These are phyloP conservation scores for Caranx ignobilis DNA, from an alignment of 2,113 vertebrate genomes.

Conservation along the genomic window DNA sequence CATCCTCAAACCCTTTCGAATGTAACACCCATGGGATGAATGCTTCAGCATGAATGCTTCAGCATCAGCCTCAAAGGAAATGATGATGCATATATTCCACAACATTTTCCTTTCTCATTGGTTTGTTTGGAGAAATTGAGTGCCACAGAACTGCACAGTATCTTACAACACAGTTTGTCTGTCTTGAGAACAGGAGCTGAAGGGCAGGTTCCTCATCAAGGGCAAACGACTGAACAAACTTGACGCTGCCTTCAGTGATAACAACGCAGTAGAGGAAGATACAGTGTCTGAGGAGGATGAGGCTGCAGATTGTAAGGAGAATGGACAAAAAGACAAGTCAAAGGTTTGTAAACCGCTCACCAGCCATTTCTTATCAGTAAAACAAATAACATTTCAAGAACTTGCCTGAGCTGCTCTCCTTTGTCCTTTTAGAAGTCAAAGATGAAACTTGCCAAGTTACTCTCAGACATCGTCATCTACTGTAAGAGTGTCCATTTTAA, in stretches of 20 bases:
- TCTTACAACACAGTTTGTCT: constrained; percentile 2
- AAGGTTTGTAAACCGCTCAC: constrained; percentile 66
- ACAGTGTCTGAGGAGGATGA: constrained; percentile 97
- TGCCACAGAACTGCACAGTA: background rate
- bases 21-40: constrained; percentile 11
- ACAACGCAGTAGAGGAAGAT: constrained; percentile 82
- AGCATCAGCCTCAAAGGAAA: constrained; percentile 32
- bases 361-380: background rate
- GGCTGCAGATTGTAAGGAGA: constrained; percentile 88
- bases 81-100: constrained; percentile 20
- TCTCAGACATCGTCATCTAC: constrained; percentile 93
- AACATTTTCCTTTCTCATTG: constrained; percentile 28
- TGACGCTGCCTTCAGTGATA: constrained; percentile 78
- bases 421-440: constrained; percentile 84
- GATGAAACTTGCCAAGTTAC: constrained; percentile 90
- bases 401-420: background rate
- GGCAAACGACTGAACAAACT: constrained; percentile 93
- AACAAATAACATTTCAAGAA: background rate
- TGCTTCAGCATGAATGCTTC: no score
- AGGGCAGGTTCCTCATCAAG: constrained; percentile 92
- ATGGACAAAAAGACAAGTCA: constrained; percentile 77
- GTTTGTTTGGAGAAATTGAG: background rate
- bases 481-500: constrained; percentile 96
- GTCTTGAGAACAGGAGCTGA: constrained; percentile 87
- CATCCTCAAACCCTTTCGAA: constrained; percentile 14